Evolutionary conservation across 2,888 invertebrate genomes (phyloP), one percentile per base, ranked within the genome.

Genomic region (Micoletzkya japonica): DNA sequence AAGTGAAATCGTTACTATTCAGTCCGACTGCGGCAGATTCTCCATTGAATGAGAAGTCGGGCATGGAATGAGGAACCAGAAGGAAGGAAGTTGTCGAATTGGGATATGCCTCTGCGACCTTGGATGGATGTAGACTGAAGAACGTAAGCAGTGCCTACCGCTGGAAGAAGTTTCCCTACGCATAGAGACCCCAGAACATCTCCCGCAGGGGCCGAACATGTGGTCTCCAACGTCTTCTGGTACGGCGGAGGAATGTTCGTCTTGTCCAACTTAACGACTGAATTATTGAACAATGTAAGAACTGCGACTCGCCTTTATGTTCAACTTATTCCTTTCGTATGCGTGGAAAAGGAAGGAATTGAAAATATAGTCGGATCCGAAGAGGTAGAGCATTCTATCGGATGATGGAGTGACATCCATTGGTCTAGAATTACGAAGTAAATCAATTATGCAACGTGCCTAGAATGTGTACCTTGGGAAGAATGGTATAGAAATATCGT

Each of bases 301-400:
- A n/a, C n/a, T 2, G 44, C 14, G 1, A 58, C 57, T 37, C 28
- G 82, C 81, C 73, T 77, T 78, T 20, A 84, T 73, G 2, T 75
- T 77, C 28, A 84, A 72, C 52, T 79, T 73, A 64, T 84, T 82
- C 44, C 72, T 74, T 63, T 84, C 79, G 72, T 82, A 84, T 2
- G 84, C 82, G 49, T 84, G 81, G 71, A 82, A 84, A 2, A 84
- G 73, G 68, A 84, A 72, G 17, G 81, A 79, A 63, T 84, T 84
- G 58, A 83, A 72, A 6, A 82, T 70, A 74, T 82, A 82, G 61
- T 84, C 83, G 0, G 82, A 82, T 2, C 78, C 82, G 69, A 80
- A 84, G 34, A 84, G 76, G 73, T 84, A 82, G 54, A 83, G 71
- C 84, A 84, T 84, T 69, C 77, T 59, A 50, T 82, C 78, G 20